Conservation (phyloP, 35 echinoderm and acorn worm species). For the Holothuria glaberrima region DNA sequence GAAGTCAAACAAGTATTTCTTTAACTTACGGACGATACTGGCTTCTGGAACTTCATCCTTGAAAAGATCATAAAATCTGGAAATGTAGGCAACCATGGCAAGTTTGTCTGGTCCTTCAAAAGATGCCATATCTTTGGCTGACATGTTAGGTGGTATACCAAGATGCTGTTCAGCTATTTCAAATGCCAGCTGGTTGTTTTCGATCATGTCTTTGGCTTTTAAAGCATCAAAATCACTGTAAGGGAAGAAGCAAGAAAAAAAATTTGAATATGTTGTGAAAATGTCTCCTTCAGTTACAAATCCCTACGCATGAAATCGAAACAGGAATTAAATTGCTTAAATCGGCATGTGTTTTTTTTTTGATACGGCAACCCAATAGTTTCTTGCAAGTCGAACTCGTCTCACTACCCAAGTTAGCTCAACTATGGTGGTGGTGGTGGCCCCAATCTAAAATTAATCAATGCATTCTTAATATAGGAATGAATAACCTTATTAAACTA, state of each 20-base stretch:
- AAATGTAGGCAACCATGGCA: conserved; percentile 86
- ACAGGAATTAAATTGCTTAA: too few relatives aligned
- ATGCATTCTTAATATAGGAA: too few relatives aligned
- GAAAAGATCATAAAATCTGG: conserved; percentile 87
- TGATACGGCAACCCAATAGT: too few relatives aligned
- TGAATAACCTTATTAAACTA: too few relatives aligned
- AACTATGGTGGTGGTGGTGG: too few relatives aligned
- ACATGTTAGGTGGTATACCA: conserved; percentile 80
- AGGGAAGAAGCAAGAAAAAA: neutral
- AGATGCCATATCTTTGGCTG: conserved; percentile 83
- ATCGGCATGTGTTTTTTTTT: too few relatives aligned
- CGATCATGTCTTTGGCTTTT: conserved; percentile 64
- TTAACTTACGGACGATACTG: conserved; percentile 22
- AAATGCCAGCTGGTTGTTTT: conserved; percentile 97
- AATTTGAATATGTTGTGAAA: too few relatives aligned
- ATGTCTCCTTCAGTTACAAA: too few relatives aligned
- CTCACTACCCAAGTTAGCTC: too few relatives aligned
- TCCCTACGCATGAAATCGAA: too few relatives aligned
- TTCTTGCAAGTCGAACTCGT: too few relatives aligned
- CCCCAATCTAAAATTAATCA: too few relatives aligned
- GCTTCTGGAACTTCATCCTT: conserved; percentile 81
- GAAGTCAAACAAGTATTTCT: neutral
- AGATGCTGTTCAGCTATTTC: conserved; percentile 87
- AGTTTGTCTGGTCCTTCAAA: conserved; percentile 82
- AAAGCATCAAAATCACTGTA: conserved; percentile 82